Conservation (phyloP, 92 coral and sea anemone species). For the Ricordea florida region DNA sequence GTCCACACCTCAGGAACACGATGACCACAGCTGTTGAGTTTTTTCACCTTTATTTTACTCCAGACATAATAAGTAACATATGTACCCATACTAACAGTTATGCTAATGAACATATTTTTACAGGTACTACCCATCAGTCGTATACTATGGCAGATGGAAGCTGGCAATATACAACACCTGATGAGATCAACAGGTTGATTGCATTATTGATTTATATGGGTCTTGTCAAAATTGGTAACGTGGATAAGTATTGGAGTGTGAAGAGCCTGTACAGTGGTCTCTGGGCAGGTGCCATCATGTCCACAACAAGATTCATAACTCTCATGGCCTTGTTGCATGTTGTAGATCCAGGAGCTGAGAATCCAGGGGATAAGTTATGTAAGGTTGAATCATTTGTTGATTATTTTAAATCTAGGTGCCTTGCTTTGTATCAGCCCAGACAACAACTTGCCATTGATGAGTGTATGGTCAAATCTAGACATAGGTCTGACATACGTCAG, state of each 20-base stretch:
- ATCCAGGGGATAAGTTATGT: too few species aligned
- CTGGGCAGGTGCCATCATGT: too few species aligned
- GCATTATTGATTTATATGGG: constrained; percentile 3
- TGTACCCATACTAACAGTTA: constrained; percentile 73
- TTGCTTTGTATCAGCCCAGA: too few species aligned
- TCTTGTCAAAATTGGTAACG: constrained; percentile 1
- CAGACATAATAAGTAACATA: constrained; percentile 40
- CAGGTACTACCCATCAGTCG: too few species aligned
- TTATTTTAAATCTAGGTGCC: too few species aligned
- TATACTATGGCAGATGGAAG: not conserved
- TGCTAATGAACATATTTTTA: constrained; percentile 50
- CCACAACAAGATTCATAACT: too few species aligned
- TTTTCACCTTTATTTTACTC: constrained; percentile 50
- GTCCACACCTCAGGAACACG: constrained; percentile 14
- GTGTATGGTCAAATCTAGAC: too few species aligned
- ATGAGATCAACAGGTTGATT: constrained; percentile 1
- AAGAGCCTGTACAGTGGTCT: constrained; percentile 1
- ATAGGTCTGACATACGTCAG: too few species aligned
- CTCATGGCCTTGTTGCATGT: too few species aligned
- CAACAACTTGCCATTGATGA: too few species aligned
- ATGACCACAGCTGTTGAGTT: constrained; percentile 67
- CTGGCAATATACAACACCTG: not conserved
- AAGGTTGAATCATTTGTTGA: too few species aligned
- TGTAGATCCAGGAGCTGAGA: too few species aligned
- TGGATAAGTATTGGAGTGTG: not conserved